Evolutionary conservation across 2,888 invertebrate species (phyloP), one percentile per base, ranked within the genome.

Genomic region (Agapostemon virescens): DNA sequence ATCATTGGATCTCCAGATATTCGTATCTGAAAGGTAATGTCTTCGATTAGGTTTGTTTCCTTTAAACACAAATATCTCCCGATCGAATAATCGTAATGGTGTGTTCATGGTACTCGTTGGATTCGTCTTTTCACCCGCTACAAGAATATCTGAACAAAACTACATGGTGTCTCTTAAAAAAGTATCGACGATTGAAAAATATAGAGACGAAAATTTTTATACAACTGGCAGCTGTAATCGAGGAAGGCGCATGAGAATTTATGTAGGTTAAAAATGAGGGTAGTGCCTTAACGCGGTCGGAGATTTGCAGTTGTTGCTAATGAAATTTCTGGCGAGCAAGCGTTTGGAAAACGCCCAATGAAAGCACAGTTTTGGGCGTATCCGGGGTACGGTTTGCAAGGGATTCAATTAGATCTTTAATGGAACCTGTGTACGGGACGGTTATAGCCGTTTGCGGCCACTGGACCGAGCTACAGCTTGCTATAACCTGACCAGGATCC

Each of bases 391-490:
- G 63, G 58, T 26, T 74, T 84, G 80, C 79, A 84, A 73, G 55
- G 74, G 83, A 86, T 87, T 86, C 84, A 85, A 85, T 87, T 81
- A 82, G 78, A 74, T 45, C 82, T 81, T 82, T 85, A 87, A 87
- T 84, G 79, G 85, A 83, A 79, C 70, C 82, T 74, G 79, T 83
- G 77, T 77, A 84, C 78, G 83, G 82, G 85, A 68, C 85, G 84
- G 86, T 88, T 88, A 87, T 77, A 79, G 82, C 86, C 89, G 89
- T 88, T 90, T 88, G 89, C 86, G 89, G 86, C 79, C 86, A 86
- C 84, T 89, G 89, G 89, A 90, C 87, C 88, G 80, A 79, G 81
- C 85, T 75, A 30, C 83, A 82, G 85, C 82, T 89, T 79, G 73
- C 84, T 87, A 89, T 88, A 89, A 91, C 89, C 88, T 72, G 74